Evolutionary conservation across 2,888 invertebrate species (phyloP).

Genomic region (Biston betularia): DNA sequence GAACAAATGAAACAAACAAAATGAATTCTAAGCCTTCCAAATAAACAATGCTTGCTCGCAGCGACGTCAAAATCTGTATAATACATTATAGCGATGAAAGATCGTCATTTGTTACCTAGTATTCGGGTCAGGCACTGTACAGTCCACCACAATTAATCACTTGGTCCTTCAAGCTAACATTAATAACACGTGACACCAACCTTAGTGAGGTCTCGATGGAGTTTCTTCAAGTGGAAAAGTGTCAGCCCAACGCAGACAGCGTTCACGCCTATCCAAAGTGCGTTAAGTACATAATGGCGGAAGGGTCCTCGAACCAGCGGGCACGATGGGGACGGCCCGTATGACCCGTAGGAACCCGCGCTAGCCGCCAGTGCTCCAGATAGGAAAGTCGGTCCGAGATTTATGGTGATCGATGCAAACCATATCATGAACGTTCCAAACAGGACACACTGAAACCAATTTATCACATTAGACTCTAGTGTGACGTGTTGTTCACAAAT

Average conservation of each 20-base stretch:
- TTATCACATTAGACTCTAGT: neutral
- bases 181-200: slow-evolving; percentile 61
- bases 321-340: slow-evolving; percentile 91
- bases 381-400: slow-evolving; percentile 95
- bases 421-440: slow-evolving; percentile 97
- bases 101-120: slow-evolving; percentile 7
- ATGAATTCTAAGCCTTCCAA: neutral
- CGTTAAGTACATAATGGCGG: slow-evolving; percentile 95
- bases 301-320: slow-evolving; percentile 95
- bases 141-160: slow-evolving; percentile 27
- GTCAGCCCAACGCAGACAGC: slow-evolving; percentile 94
- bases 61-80: neutral
- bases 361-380: slow-evolving; percentile 94
- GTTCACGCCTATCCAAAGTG: slow-evolving; percentile 95
- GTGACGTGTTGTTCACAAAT: neutral
- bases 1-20: neutral
- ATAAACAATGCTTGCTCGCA: neutral
- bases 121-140: neutral
- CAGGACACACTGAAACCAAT: slow-evolving; percentile 90
- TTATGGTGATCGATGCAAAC: slow-evolving; percentile 96
- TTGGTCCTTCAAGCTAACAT: slow-evolving; percentile 25
- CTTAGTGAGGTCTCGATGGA: slow-evolving; percentile 93
- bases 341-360: slow-evolving; percentile 89
- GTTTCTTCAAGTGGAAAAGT: slow-evolving; percentile 92
- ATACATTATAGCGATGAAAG: neutral